phyloP scores from a whole-genome alignment of 2,113 vertebrate species.

The Leucoraja erinaceus region DNA sequence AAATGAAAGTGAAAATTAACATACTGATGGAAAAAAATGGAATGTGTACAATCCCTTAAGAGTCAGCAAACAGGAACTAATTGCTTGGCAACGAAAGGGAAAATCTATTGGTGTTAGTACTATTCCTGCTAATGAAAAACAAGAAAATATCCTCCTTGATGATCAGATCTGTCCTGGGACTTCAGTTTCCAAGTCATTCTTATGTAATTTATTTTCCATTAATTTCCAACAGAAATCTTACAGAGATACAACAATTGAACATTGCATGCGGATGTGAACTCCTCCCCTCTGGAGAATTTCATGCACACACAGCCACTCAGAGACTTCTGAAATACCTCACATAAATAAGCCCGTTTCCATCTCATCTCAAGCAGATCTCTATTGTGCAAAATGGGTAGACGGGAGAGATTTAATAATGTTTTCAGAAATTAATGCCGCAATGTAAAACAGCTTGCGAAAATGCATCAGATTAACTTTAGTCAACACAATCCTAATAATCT shows the following conservation, averaged over 20 bases:
- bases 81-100: conserved; percentile 21
- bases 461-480: neutral
- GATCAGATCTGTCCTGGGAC: neutral
- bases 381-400: neutral
- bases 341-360: conserved; percentile 12
- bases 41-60: conserved; percentile 3
- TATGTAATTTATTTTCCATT: conserved; percentile 24
- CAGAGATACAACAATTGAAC: neutral
- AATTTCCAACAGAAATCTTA: neutral
- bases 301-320: neutral
- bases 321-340: neutral
- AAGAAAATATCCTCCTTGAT: neutral
- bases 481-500: neutral
- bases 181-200: neutral
- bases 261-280: neutral
- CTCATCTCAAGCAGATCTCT: neutral
- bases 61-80: neutral
- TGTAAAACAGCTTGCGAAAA: neutral
- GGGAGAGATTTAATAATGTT: neutral
- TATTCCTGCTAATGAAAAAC: conserved; percentile 6
- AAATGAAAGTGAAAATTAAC: neutral
- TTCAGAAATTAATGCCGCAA: neutral
- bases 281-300: conserved; percentile 4
- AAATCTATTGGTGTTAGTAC: conserved; percentile 9
- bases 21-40: conserved; percentile 7